Percentiles rank a stretch among this genome's conserved stretches.
These are phyloP conservation scores for Lanius collurio DNA, from an alignment of 2,113 vertebrate species.

Conservation along the genomic window DNA sequence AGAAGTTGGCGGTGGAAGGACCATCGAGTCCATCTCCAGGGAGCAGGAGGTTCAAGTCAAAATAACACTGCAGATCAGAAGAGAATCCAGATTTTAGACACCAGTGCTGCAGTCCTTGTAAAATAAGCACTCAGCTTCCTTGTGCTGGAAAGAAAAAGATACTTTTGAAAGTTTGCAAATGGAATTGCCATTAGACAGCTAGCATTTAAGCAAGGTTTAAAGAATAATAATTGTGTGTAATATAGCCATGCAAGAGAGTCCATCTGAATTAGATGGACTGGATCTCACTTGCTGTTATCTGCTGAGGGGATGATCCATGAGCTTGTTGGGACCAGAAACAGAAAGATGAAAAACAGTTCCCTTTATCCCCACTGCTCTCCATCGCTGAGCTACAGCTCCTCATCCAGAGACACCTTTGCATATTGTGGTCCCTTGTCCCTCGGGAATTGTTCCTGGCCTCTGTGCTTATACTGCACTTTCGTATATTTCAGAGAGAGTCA, in stretches of 20 bases:
- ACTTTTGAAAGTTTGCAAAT: background rate
- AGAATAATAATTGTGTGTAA: background rate
- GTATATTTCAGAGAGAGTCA: background rate
- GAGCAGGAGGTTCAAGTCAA: background rate
- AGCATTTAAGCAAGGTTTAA: background rate
- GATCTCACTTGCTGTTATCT: background rate
- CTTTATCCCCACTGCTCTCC: background rate
- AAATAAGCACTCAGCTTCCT: background rate
- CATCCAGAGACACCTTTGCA: background rate
- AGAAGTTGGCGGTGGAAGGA: background rate
- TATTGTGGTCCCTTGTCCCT: background rate
- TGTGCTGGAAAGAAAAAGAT: background rate
- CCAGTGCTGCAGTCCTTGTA: background rate
- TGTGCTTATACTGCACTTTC: background rate
- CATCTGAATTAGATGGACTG: background rate
- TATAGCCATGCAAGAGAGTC: background rate
- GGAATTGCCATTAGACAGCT: background rate
- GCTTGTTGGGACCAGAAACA: background rate
- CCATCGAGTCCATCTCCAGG: background rate
- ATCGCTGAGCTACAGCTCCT: background rate
- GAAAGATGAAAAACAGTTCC: background rate
- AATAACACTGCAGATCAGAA: background rate
- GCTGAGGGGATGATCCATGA: background rate
- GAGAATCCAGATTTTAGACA: background rate
- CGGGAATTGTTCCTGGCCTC: fast-evolving